Evolutionary conservation across 2,113 vertebrate species (phyloP), one percentile per base, ranked within the genome.

Genomic region (Pipa parva): DNA sequence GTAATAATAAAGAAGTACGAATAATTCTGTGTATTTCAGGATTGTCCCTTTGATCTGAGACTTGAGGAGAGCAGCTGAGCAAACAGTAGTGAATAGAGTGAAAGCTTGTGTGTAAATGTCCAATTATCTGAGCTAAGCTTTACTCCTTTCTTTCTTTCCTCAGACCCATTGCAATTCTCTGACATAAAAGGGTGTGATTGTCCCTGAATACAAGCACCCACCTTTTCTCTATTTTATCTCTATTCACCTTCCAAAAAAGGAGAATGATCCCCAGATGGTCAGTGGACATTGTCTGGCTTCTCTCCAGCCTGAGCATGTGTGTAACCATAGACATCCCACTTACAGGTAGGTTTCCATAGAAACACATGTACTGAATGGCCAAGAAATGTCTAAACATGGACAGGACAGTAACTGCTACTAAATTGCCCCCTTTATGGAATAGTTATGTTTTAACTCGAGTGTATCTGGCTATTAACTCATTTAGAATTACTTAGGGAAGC

Each of bases 311-410:
- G 18, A 49, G 20, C 46, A 36, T 15, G 13, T 49, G 17, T 18
- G 33, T 26, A 39, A 28, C 63, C 36, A 21, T 25, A 33, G 63
- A 67, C 28, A 67, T 67, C 17, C 63, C 63, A 49, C 54, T 58
- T 58, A 29, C 18, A 48, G 63, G 63, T 67, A 24, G 42, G 63
- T 42, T 29, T 24, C 17, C 18, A 17, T 49, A 33, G 8, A 20
- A 21, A 7, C 18, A 3, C 15, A 10, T 12, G 3, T 31, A 17
- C 26, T 29, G n/a, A 49, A 27, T 26, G 10, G 20, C 31, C 12
- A 11, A 21, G 20, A 17, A 2, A 6, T 7, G 29, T 42, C 10
- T 20, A 33, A 7, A 10, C 7, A 12, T 26, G 18, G 26, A 1
- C 22, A 7, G 37, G 13, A 18, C 24, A 27, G 5, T n/a, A 45